phyloP scores from a whole-genome alignment of 2,113 vertebrate species.

The Butorides virescens region DNA sequence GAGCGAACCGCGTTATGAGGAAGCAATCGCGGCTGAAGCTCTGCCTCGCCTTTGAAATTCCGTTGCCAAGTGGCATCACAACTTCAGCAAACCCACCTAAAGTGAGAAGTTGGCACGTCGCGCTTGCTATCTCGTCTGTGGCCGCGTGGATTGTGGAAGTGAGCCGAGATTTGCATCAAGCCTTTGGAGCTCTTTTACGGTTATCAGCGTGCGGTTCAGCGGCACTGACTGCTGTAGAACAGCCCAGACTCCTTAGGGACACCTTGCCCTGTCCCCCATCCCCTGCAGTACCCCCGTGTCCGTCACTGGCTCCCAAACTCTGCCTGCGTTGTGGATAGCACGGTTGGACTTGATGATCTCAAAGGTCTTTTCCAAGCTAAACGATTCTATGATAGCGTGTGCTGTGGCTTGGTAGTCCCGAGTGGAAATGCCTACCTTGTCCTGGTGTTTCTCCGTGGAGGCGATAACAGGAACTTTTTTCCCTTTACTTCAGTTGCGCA shows the following conservation, averaged over 20 bases:
- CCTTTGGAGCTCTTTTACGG: background rate
- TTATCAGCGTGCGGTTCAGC: fast-evolving
- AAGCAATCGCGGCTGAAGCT: background rate
- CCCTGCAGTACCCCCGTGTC: fast-evolving
- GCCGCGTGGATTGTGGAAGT: background rate
- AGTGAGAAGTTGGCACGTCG: background rate
- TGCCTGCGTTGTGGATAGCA: too few relatives aligned
- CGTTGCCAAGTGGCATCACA: background rate
- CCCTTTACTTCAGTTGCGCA: background rate
- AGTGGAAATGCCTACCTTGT: fast-evolving
- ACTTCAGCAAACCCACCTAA: background rate
- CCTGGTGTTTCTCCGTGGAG: background rate
- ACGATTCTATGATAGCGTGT: too few relatives aligned
- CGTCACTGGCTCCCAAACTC: background rate
- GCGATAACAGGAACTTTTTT: background rate
- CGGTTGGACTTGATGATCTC: too few relatives aligned
- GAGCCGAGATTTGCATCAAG: background rate
- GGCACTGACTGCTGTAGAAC: too few relatives aligned
- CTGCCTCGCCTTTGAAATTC: fast-evolving
- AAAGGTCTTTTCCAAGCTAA: too few relatives aligned
- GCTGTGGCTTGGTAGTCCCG: too few relatives aligned
- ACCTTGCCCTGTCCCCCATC: background rate
- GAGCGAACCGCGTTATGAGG: background rate
- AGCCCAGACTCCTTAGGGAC: background rate
- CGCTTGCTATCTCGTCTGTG: background rate